These are phyloP conservation scores for Chrysogorgia sp. DNA, from an alignment of 92 coral and sea anemone genomes.

Conservation along the genomic window DNA sequence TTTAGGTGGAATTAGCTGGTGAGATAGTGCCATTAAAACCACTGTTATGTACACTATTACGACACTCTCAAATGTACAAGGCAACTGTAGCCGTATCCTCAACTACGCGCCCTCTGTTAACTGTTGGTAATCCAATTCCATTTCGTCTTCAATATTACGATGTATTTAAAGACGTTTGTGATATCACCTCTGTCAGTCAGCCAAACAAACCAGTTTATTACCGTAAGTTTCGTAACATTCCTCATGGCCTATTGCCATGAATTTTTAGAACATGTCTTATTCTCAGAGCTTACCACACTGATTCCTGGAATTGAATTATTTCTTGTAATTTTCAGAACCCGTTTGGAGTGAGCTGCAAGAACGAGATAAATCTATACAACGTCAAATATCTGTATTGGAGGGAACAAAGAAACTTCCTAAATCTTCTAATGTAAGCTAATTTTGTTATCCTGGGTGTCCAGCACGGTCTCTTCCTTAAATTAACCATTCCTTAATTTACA, in stretches of 20 bases:
- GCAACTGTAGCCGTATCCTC: slow-evolving; percentile 13
- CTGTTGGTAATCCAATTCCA: slow-evolving; percentile 26
- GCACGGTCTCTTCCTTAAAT: no score
- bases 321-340: slow-evolving; percentile 23
- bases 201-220: slow-evolving; percentile 46
- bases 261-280: no score
- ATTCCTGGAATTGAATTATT: no score
- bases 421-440: neutral
- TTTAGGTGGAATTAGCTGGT: slow-evolving; percentile 25
- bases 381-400: neutral
- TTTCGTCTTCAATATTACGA: slow-evolving; percentile 24
- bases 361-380: neutral
- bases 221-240: no score
- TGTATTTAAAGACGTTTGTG: neutral
- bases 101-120: neutral
- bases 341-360: slow-evolving; percentile 20
- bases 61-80: slow-evolving; percentile 18
- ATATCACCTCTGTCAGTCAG: neutral
- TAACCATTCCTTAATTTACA: no score
- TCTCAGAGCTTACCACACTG: no score
- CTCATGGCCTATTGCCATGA: no score
- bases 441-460: no score
- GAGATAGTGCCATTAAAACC: slow-evolving; percentile 3
- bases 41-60: neutral
- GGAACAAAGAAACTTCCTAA: neutral